Conservation (phyloP, 2,888 invertebrate genomes). For the Synanthedon myopaeformis region DNA sequence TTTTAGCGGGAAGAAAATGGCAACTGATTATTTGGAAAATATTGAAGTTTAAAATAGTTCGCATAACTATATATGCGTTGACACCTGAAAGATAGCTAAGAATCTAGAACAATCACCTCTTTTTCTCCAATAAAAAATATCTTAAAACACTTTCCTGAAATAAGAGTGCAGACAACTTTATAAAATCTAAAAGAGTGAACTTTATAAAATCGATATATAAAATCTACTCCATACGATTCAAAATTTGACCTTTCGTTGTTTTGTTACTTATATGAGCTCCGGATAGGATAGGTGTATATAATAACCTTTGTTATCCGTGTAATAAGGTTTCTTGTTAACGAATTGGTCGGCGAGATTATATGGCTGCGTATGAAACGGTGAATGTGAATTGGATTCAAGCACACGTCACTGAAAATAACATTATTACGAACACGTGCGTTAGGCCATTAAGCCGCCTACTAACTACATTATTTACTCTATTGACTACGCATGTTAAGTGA, state of each 20-base stretch:
- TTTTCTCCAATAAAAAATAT: too few species aligned
- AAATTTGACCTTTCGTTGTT: not conserved
- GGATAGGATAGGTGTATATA: not conserved
- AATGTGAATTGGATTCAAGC: conserved; percentile 47
- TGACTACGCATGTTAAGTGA: not conserved
- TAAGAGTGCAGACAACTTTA: not conserved
- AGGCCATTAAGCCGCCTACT: conserved; percentile 21
- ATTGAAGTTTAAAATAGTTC: too few species aligned
- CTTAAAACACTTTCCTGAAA: too few species aligned
- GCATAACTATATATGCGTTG: too few species aligned
- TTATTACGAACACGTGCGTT: conserved; percentile 39
- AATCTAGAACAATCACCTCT: too few species aligned
- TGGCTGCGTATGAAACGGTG: conserved; percentile 39
- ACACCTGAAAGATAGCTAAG: too few species aligned
- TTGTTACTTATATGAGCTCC: not conserved
- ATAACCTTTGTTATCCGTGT: conserved; percentile 29
- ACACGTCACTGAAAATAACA: conserved; percentile 52
- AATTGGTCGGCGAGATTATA: conserved; percentile 33
- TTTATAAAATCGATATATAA: not conserved
- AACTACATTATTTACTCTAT: not conserved
- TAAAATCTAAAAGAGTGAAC: too few species aligned
- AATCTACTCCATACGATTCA: not conserved
- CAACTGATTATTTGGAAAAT: too few species aligned
- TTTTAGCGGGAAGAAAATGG: too few species aligned
- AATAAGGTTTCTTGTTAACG: conserved; percentile 45